Conservation (phyloP, 2,113 vertebrate genomes). For the Sciurus niger region DNA sequence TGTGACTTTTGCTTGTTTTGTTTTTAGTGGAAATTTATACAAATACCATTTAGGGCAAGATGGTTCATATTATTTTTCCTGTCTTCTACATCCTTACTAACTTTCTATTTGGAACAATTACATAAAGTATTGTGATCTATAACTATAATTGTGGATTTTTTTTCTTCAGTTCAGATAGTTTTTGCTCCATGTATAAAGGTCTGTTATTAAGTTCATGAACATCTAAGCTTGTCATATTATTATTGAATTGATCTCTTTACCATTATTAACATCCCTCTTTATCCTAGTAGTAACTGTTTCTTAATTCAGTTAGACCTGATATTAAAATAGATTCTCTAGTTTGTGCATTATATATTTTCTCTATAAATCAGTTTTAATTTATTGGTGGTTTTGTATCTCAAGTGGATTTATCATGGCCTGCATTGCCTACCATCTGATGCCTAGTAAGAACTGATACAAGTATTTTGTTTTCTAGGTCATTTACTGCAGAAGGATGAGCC, state of each 20-base stretch:
- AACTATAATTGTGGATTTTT: not conserved
- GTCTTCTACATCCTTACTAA: not conserved
- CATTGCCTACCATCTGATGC: not conserved
- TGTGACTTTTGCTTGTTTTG: not conserved
- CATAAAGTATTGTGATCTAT: not conserved
- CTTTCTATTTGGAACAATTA: not conserved
- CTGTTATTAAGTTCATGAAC: not conserved
- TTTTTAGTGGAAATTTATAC: not conserved
- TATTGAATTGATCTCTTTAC: not conserved
- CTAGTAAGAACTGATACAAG: not conserved
- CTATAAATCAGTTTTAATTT: not conserved
- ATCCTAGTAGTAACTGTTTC: not conserved
- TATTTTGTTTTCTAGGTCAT: conserved; percentile 3
- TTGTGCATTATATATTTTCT: not conserved
- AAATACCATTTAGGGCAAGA: not conserved
- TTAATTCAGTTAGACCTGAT: not conserved
- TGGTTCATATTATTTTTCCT: not conserved
- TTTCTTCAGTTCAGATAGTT: not conserved
- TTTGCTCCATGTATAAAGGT: not conserved
- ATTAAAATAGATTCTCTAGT: not conserved
- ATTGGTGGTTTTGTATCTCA: not conserved
- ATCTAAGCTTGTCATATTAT: not conserved
- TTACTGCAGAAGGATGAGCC: not conserved
- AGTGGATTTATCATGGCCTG: not conserved
- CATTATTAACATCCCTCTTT: not conserved